Evolutionary conservation across 2,113 vertebrate genomes (phyloP).

Genomic region (Paradisaea rubra): DNA sequence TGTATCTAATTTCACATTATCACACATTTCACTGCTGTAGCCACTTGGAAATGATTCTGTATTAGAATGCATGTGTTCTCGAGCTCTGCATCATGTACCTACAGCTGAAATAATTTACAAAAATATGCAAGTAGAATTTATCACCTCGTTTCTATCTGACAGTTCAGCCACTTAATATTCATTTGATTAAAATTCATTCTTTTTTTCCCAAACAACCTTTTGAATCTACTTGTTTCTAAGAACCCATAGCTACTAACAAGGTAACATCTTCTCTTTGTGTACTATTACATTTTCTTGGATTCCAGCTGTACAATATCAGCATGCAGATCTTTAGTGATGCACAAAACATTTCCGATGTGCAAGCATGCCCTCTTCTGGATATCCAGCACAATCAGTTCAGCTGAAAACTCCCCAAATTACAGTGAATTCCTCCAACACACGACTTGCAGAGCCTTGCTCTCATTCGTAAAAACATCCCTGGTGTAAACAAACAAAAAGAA

Average conservation of each 20-base stretch:
- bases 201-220: not conserved
- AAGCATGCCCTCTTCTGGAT: conserved; percentile 75
- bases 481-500: not conserved
- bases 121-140: not conserved
- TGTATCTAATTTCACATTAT: not conserved
- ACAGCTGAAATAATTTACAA: not conserved
- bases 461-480: not conserved
- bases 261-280: not conserved
- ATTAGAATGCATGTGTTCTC: not conserved
- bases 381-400: not conserved
- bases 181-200: not conserved
- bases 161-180: not conserved
- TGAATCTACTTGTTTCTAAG: conserved; percentile 24
- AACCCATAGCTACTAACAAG: not conserved
- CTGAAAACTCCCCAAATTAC: not conserved
- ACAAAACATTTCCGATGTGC: conserved; percentile 1
- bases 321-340: not conserved
- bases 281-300: conserved; percentile 10
- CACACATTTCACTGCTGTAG: not conserved
- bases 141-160: not conserved
- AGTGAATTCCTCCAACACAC: not conserved
- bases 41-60: not conserved
- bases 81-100: not conserved
- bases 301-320: not conserved
- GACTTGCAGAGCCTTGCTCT: not conserved